A percentile compares a stretch with the other conserved stretches of the same genome.
Conservation (phyloP, 2,113 vertebrate genomes). For the Dicerorhinus sumatrensis region DNA sequence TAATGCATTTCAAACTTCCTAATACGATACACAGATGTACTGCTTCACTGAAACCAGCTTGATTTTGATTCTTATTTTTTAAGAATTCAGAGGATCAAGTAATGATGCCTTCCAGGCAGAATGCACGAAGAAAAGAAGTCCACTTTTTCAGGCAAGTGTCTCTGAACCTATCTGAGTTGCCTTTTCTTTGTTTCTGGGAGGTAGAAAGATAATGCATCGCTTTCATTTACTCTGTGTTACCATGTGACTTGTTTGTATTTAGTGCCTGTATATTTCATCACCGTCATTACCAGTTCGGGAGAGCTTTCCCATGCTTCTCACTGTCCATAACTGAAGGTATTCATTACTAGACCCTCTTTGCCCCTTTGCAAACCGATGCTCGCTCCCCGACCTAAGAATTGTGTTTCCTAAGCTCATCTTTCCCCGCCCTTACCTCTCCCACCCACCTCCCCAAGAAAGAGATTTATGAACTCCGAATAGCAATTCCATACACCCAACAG, state of each 20-base stretch:
- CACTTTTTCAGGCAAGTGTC: not conserved
- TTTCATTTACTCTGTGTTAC: not conserved
- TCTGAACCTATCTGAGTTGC: not conserved
- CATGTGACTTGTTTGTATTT: not conserved
- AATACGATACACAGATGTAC: fast-evolving
- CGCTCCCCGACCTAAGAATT: not conserved
- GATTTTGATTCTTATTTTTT: not conserved
- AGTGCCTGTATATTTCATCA: not conserved
- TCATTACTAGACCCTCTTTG: not conserved
- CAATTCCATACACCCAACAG: not conserved
- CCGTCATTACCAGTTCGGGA: not conserved
- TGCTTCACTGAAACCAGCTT: not conserved
- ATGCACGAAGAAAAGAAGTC: not conserved
- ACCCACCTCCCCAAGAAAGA: not conserved
- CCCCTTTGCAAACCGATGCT: not conserved
- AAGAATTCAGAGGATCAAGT: not conserved
- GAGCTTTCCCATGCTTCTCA: not conserved
- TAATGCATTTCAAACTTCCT: not conserved
- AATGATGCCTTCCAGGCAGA: not conserved
- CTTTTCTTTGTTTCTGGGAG: not conserved
- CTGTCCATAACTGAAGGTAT: fast-evolving
- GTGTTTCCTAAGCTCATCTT: not conserved
- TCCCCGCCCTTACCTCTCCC: not conserved
- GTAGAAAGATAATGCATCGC: fast-evolving
- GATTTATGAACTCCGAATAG: not conserved